Evolutionary conservation across 2,888 invertebrate species (phyloP), one percentile per base, ranked within the genome.

Genomic region (Morpho achilles): DNA sequence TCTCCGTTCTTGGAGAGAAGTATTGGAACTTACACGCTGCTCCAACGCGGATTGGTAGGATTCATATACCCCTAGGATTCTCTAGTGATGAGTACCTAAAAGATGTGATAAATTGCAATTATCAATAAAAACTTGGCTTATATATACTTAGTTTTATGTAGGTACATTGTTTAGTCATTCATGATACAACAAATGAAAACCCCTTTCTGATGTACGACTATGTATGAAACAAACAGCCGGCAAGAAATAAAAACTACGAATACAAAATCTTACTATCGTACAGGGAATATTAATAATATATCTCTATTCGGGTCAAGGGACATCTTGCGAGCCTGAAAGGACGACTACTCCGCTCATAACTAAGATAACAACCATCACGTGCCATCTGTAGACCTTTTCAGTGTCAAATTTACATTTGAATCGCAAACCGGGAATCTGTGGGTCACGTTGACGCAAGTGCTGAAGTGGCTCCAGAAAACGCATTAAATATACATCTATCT

Each of bases 361-460:
- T 72, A 65, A 73, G 79, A 82, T 83, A 81, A 75, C 76, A 76
- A 65, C 67, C 64, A 75, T 76, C 76, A 75, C 74, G 74, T 75
- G 79, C 74, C 74, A 72, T 73, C 70, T 74, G 75, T 67, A 71
- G 73, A 72, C 72, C 73, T 77, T 71, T 76, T 73, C 59, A 65
- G 74, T 77, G 79, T 79, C 79, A 78, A 81, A 80, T 84, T 82
- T 80, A 79, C 77, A 82, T 81, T 78, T 75, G 67, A 69, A 69
- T 73, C 71, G 75, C 73, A 73, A 75, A 47, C 54, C 40, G 22
- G 47, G 16, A 41, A 54, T 45, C 48, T 48, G 54, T 42, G 48
- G 61, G 60, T 61, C 50, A 53, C 52, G 67, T 61, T 70, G 71
- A 71, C 79, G 69, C 82, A 84, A 82, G 79, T 83, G 80, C 71